A percentile compares a stretch with the other conserved stretches of the same genome.
Evolutionary conservation across 2,113 vertebrate genomes (phyloP).

Genomic region (Heliornis fulica): DNA sequence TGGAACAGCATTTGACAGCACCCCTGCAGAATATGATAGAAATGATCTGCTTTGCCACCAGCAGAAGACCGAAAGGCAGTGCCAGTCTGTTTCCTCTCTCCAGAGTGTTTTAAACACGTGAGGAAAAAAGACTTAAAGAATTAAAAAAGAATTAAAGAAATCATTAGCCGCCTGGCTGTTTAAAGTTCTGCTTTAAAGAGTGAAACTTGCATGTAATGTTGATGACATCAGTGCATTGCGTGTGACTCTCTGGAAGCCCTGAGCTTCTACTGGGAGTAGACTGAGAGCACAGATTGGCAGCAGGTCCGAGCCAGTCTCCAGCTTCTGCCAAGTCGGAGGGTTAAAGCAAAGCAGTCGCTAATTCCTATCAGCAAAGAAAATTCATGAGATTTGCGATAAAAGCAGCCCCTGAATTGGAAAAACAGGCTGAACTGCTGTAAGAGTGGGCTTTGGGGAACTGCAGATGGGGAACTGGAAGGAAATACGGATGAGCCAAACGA

Average conservation of each 20-base stretch:
- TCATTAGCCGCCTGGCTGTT: not conserved
- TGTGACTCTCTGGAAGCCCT: not conserved
- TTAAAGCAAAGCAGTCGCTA: not conserved
- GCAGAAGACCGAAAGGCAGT: not conserved
- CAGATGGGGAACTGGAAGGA: not conserved
- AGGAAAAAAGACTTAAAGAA: not conserved
- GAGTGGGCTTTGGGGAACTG: not conserved
- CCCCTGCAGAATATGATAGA: conserved; percentile 44
- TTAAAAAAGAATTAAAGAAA: not conserved
- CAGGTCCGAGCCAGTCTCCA: not conserved
- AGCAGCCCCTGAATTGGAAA: not conserved
- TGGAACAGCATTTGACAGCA: conserved; percentile 53
- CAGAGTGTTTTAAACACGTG: not conserved
- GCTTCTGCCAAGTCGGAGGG: not conserved
- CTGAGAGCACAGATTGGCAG: not conserved
- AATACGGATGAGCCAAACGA: not conserved
- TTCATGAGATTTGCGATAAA: not conserved
- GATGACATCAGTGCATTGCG: not conserved
- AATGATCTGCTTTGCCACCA: conserved; percentile 39
- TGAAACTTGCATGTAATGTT: not conserved
- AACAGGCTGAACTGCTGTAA: not conserved
- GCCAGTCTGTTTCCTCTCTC: not conserved
- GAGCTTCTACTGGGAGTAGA: not conserved
- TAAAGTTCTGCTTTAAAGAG: not conserved
- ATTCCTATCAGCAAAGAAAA: not conserved